Conservation (phyloP, 2,797 vertebrate genomes). For the Enteromius paludinosus region DNA sequence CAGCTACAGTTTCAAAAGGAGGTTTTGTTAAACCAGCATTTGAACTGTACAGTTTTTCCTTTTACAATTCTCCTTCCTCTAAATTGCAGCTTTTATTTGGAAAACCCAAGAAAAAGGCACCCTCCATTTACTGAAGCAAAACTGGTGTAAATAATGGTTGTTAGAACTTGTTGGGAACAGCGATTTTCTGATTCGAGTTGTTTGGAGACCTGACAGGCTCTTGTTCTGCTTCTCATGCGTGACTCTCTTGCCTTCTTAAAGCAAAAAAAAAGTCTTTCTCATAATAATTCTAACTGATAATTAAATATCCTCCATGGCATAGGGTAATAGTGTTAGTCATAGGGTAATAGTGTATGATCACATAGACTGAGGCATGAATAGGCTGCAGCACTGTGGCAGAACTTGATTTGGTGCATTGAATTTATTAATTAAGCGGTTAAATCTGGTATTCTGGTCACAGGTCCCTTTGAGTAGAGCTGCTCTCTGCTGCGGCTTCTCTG, state of each 20-base stretch:
- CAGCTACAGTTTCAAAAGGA: not conserved
- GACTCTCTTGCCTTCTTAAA: not conserved
- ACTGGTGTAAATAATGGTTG: constrained; percentile 23
- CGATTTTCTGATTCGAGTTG: constrained; percentile 5
- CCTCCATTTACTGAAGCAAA: constrained; percentile 23
- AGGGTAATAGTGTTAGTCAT: constrained; percentile 11
- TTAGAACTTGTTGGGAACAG: constrained; percentile 15
- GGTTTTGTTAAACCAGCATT: constrained; percentile 1
- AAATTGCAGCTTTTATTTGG: constrained; percentile 46
- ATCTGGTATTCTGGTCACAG: constrained; percentile 22
- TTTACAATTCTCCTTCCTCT: constrained; percentile 33
- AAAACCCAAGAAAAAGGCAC: constrained; percentile 28
- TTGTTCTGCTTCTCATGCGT: not conserved
- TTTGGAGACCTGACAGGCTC: constrained; percentile 10
- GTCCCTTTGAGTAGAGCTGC: constrained; percentile 11
- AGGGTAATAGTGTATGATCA: constrained; percentile 8
- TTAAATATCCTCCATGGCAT: constrained; percentile 2
- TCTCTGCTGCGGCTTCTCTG: constrained; percentile 1
- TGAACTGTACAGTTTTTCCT: constrained; percentile 12
- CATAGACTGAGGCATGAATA: not conserved
- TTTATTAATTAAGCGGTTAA: constrained; percentile 50
- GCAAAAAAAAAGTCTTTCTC: not conserved
- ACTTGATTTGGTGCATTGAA: constrained; percentile 45
- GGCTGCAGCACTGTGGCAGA: constrained; percentile 18
- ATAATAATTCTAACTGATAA: constrained; percentile 8